Conservation (phyloP, 2,888 invertebrate genomes). For the Leucophenga maculata region DNA sequence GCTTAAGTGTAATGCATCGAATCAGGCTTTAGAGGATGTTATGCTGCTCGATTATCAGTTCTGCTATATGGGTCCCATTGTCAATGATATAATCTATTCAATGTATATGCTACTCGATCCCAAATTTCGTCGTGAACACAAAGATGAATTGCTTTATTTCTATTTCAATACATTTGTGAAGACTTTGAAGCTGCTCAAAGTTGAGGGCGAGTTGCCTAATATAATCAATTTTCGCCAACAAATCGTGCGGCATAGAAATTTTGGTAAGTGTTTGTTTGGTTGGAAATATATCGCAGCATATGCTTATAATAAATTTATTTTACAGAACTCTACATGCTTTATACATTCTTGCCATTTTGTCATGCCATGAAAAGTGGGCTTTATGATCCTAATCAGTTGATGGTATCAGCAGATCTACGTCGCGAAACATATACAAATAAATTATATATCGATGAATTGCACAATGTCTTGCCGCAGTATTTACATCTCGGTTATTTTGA, state of each 20-base stretch:
- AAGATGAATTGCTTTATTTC: constrained; percentile 48
- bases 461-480: constrained; percentile 41
- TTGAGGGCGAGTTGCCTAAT: constrained; percentile 47
- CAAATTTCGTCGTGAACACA: constrained; percentile 40
- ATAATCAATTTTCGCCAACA: constrained; percentile 43
- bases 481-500: constrained; percentile 51
- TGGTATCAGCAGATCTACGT: constrained; percentile 25
- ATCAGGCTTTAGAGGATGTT: constrained; percentile 42
- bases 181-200: constrained; percentile 49
- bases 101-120: constrained; percentile 48
- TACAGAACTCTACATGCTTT: constrained; percentile 36
- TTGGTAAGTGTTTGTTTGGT: constrained; percentile 41
- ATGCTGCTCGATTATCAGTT: constrained; percentile 58
- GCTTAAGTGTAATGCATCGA: constrained; percentile 43
- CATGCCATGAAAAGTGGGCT: constrained; percentile 13
- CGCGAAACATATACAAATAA: constrained; percentile 15
- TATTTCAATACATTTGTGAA: constrained; percentile 51
- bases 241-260: constrained; percentile 41
- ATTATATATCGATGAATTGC: constrained; percentile 29
- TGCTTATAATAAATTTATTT: too few species aligned
- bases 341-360: constrained; percentile 34
- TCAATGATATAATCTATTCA: constrained; percentile 51
- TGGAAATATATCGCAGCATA: too few species aligned
- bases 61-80: constrained; percentile 49
- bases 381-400: constrained; percentile 20